Percentiles rank a stretch among this genome's conserved stretches.
Evolutionary conservation across 2,113 vertebrate species (phyloP).

Genomic region (Leuciscus idus): DNA sequence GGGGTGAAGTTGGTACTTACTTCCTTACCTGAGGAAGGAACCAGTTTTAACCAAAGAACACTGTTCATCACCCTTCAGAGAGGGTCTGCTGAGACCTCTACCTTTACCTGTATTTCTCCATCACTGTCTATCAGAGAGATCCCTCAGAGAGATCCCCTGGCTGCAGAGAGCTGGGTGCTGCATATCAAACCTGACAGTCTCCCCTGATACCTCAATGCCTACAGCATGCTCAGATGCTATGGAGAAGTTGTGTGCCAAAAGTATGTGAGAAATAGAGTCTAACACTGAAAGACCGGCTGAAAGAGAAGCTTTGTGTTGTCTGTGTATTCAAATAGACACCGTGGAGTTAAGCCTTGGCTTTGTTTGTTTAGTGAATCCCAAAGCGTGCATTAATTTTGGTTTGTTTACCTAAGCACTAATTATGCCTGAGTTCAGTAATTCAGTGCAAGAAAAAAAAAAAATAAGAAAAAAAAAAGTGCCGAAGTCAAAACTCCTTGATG

Average conservation of each 20-base stretch:
- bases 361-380: not conserved
- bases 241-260: constrained; percentile 54
- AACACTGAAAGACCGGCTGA: constrained; percentile 55
- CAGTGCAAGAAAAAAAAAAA: constrained; percentile 4
- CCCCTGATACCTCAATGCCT: constrained; percentile 64
- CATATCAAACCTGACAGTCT: constrained; percentile 64
- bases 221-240: constrained; percentile 63
- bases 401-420: constrained; percentile 10
- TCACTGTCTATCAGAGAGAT: constrained; percentile 20
- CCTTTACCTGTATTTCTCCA: not conserved
- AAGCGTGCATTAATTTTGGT: constrained; percentile 6
- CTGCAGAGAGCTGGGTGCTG: constrained; percentile 60
- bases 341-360: not conserved
- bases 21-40: constrained; percentile 60
- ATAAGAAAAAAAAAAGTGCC: not conserved
- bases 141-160: constrained; percentile 45
- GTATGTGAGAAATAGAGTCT: constrained; percentile 35
- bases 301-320: constrained; percentile 34
- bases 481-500: not conserved
- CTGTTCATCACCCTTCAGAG: constrained; percentile 67
- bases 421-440: not conserved
- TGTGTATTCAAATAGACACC: not conserved
- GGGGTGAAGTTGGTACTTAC: constrained; percentile 51
- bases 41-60: constrained; percentile 66
- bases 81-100: constrained; percentile 57